Percentiles rank a stretch among this genome's conserved stretches.
Evolutionary conservation across 2,113 vertebrate species (phyloP).

Genomic region (Equus przewalskii): DNA sequence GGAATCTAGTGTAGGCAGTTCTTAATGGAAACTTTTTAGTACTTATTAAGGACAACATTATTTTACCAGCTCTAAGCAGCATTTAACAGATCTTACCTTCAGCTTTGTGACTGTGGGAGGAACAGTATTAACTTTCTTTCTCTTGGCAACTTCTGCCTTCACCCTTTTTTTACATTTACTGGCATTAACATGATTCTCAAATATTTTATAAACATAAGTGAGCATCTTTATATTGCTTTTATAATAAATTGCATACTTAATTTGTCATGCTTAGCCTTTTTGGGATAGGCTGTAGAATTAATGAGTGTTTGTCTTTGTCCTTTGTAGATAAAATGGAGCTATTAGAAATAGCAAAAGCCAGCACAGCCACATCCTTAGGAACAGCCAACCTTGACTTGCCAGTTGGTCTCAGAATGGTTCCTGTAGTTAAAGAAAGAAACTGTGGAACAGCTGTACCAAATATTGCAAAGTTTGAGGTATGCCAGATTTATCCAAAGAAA

Average conservation of each 20-base stretch:
- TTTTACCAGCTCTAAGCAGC: neutral
- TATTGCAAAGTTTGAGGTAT: neutral
- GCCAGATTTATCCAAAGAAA: neutral
- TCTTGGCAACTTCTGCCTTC: neutral
- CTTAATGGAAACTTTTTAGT: neutral
- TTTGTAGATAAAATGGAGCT: conserved; percentile 88
- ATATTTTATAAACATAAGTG: neutral
- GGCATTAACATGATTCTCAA: neutral
- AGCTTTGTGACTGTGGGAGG: neutral
- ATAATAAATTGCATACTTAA: neutral
- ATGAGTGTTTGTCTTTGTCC: neutral
- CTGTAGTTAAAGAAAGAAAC: conserved; percentile 71
- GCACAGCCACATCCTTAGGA: conserved; percentile 87
- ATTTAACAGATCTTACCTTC: neutral
- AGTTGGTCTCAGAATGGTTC: conserved; percentile 85
- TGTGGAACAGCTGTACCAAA: neutral
- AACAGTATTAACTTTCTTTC: neutral
- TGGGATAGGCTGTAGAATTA: neutral
- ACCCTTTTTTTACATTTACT: neutral
- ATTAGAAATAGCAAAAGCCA: conserved; percentile 87
- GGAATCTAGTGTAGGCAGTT: neutral
- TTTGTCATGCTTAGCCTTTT: conserved; percentile 34
- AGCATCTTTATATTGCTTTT: neutral
- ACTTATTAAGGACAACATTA: neutral
- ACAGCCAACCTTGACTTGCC: conserved; percentile 88